These are phyloP conservation scores for Melanostigma gelatinosum DNA, from an alignment of 2,113 vertebrate species.

Conservation along the genomic window DNA sequence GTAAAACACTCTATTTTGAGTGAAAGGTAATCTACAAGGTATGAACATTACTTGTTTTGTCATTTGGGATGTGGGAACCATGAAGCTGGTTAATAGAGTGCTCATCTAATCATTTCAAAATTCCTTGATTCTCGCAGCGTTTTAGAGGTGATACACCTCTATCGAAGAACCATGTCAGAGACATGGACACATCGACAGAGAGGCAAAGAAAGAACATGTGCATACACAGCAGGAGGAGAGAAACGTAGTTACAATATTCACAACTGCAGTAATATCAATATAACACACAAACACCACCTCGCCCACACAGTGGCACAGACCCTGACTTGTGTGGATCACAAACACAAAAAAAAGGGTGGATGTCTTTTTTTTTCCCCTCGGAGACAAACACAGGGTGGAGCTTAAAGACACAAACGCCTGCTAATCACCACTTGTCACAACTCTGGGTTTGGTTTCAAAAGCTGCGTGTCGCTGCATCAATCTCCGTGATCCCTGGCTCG, in stretches of 20 bases:
- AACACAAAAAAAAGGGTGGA: conserved; percentile 18
- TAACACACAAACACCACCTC: conserved; percentile 1
- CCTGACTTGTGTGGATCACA: conserved; percentile 8
- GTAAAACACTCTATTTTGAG: background rate
- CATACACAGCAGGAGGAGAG: background rate
- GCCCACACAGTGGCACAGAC: conserved; percentile 3
- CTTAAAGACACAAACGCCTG: conserved; percentile 45
- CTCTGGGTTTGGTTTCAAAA: conserved; percentile 51
- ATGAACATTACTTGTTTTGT: background rate
- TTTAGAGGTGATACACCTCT: background rate
- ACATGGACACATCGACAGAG: background rate
- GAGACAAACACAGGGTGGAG: conserved; percentile 52
- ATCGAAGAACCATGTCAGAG: background rate
- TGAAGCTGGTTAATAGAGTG: background rate
- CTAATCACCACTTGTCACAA: conserved; percentile 68
- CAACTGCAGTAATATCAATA: no score
- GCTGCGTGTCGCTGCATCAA: conserved; percentile 42
- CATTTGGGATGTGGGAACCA: background rate
- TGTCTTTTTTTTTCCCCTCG: background rate
- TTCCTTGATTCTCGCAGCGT: background rate
- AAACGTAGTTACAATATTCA: no score
- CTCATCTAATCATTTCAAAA: background rate
- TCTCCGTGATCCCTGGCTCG: conserved; percentile 51
- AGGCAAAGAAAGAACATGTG: background rate
- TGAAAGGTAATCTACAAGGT: background rate